Base-by-base conservation (phyloP, 2,797 vertebrate species). In the Paratrypauchen microcephalus region DNA sequence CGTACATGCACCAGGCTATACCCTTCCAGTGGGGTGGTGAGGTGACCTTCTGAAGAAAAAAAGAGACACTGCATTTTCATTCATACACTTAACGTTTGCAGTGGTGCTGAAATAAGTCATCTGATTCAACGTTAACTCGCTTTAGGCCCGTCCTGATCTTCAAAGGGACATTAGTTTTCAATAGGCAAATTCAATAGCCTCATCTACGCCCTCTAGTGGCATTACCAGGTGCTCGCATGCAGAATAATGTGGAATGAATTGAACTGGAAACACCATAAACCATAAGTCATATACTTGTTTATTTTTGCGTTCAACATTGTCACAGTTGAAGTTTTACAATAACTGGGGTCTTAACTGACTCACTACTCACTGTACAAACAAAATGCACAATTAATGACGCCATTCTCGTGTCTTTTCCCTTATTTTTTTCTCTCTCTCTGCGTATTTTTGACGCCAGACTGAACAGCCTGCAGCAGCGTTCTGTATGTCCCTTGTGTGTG, bases 311-410 rank as follows among this genome's bases (percentile, higher is more conserved):
- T 97, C 92, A 95, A 96, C 96, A 95, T 93, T 92, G 94, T 96
- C 96, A 98, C 96, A 97, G 95, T 95, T 95, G 94, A 94, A 95
- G 92, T 95, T 96, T 95, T 95, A 97, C 95, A 96, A 94, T 92
- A 90, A 95, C 89, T 94, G 93, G 92, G 92, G 90, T 93, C 92
- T 93, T 91, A 60, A 92, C 91, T 87, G 91, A 95, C 94, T 91
- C 95, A 95, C 94, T 95, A 92, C 87, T 89, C 89, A 92, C 91
- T 92, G 92, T 95, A 96, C 95, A 97, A 94, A 95, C 93, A 96
- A 91, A 96, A 96, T 94, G 94, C 94, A 95, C 92, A 94, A 93
- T 93, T 91, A 95, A 95, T 95, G 94, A 96, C 94, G 94, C 90
- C 94, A 90, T 92, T 95, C 90, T 86, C 92, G 88, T 92, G 90